Evolutionary conservation across 1,140 invertebrate genomes (phyloP).

Genomic region (Trypoxylus dichotomus): DNA sequence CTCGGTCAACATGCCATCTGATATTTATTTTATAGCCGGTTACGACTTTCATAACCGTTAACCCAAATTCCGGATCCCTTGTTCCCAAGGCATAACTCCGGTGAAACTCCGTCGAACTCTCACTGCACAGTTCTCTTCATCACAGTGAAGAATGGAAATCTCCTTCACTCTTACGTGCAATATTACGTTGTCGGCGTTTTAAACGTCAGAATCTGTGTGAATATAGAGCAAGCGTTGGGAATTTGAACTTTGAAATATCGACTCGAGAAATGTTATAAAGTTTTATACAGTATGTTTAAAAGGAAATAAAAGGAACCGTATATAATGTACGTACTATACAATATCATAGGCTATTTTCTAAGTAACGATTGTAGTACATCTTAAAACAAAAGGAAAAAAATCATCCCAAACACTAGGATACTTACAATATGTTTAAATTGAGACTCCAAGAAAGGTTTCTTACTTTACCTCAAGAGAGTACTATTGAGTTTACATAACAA

Average conservation of each 20-base stretch:
- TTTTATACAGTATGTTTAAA: background rate
- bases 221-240: background rate
- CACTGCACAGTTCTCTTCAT: background rate
- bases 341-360: too few relatives aligned
- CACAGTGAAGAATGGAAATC: background rate
- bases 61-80: conserved; percentile 10
- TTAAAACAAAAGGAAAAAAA: too few relatives aligned
- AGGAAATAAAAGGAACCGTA: too few relatives aligned
- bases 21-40: conserved; percentile 22
- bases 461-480: too few relatives aligned
- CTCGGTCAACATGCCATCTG: conserved; percentile 17
- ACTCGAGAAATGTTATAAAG: background rate
- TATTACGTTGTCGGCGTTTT: background rate
- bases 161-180: background rate
- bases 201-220: background rate
- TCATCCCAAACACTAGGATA: too few relatives aligned
- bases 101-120: background rate
- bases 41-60: conserved; percentile 21
- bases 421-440: too few relatives aligned
- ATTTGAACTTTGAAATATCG: background rate
- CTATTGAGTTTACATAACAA: too few relatives aligned
- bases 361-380: too few relatives aligned
- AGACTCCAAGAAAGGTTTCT: too few relatives aligned
- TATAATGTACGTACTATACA: too few relatives aligned
- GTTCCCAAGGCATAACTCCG: conserved; percentile 12